These are phyloP conservation scores for Holocentrus rufus DNA, from an alignment of 2,797 vertebrate genomes.

Conservation along the genomic window DNA sequence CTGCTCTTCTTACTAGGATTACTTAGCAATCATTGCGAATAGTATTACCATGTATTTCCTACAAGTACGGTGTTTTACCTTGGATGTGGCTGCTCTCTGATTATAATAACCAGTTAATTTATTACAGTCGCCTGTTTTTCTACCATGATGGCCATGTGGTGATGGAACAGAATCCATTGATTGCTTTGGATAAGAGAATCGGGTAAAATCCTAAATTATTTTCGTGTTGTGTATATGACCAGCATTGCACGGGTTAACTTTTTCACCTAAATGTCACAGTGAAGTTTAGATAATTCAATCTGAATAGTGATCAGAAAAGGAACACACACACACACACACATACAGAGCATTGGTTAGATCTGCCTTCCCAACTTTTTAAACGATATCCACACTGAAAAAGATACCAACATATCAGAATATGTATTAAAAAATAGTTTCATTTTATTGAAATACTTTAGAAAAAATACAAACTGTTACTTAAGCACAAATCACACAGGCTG, in stretches of 20 bases:
- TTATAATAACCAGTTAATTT: no score
- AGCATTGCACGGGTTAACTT: not conserved
- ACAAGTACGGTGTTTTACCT: no score
- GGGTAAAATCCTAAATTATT: no score
- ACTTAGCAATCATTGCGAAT: not conserved
- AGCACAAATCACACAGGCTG: slow-evolving; percentile 69
- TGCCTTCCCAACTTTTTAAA: not conserved
- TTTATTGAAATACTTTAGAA: slow-evolving; percentile 76
- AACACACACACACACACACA: no score
- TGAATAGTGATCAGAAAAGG: not conserved
- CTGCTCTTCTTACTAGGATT: not conserved
- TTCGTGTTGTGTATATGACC: not conserved
- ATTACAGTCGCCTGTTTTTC: no score
- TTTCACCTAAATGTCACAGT: not conserved
- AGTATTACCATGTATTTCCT: no score
- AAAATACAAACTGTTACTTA: slow-evolving; percentile 71
- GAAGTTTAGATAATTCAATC: not conserved
- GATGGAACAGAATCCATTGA: no score
- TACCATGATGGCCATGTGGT: no score
- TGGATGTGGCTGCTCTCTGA: no score
- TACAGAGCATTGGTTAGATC: not conserved
- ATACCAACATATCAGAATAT: not conserved
- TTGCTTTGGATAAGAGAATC: not conserved
- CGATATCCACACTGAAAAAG: not conserved
- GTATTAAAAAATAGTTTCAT: slow-evolving; percentile 70